These are phyloP conservation scores for Hirundichthys speculiger DNA, from an alignment of 2,113 vertebrate genomes.

Conservation along the genomic window DNA sequence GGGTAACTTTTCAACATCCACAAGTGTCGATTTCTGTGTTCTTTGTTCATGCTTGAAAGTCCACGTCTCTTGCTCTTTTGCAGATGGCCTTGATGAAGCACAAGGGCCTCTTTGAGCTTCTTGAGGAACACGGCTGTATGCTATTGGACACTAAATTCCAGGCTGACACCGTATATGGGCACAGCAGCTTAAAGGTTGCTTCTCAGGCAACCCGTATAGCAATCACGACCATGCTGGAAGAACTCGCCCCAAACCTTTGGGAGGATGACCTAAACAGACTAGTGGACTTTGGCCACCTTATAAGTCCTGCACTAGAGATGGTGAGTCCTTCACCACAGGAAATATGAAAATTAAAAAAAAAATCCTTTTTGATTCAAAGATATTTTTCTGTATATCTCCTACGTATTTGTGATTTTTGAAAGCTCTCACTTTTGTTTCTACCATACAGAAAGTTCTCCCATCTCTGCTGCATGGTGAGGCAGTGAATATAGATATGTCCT, in stretches of 20 bases:
- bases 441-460: slow-evolving; percentile 79
- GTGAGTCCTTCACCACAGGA: slow-evolving; percentile 43
- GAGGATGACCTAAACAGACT: slow-evolving; percentile 86
- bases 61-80: neutral
- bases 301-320: slow-evolving; percentile 88
- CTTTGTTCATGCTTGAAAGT: neutral
- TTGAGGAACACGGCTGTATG: slow-evolving; percentile 70
- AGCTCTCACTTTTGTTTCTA: neutral
- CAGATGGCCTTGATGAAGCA: slow-evolving; percentile 90
- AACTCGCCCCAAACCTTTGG: slow-evolving; percentile 87
- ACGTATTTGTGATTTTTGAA: neutral
- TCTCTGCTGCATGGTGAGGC: slow-evolving; percentile 85
- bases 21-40: no score
- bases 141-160: slow-evolving; percentile 79
- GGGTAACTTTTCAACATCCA: no score
- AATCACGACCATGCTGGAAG: slow-evolving; percentile 86
- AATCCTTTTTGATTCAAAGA: neutral
- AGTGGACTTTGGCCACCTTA: slow-evolving; percentile 87
- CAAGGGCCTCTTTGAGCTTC: slow-evolving; percentile 82
- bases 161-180: slow-evolving; percentile 36
- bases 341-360: neutral
- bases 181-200: slow-evolving; percentile 16
- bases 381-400: neutral
- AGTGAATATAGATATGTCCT: slow-evolving; percentile 85
- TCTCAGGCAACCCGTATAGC: slow-evolving; percentile 72